These are phyloP conservation scores for Drosophila lacertosa DNA, from an alignment of 1,140 invertebrate genomes.

Conservation along the genomic window DNA sequence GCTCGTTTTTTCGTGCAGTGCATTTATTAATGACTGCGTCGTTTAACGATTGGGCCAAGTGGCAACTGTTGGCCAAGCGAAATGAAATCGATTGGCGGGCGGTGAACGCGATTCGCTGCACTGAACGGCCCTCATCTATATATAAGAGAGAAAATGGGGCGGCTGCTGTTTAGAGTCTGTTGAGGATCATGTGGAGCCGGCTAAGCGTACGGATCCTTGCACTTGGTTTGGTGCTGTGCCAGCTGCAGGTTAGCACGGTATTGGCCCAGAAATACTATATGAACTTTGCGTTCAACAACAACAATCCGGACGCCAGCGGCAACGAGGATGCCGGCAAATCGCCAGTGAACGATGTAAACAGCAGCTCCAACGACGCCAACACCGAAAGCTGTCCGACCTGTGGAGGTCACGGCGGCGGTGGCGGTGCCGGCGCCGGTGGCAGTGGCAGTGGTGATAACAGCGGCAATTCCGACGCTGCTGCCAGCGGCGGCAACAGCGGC, in stretches of 20 bases:
- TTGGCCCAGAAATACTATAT: constrained; percentile 69
- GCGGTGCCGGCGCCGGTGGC: neutral
- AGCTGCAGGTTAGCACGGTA: constrained; percentile 32
- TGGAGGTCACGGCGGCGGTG: too few species aligned
- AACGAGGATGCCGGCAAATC: neutral
- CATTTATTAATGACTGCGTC: constrained; percentile 50
- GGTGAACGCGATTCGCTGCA: constrained; percentile 44
- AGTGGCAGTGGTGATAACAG: neutral
- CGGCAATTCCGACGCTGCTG: neutral
- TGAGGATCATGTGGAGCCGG: constrained; percentile 51
- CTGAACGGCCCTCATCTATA: constrained; percentile 57
- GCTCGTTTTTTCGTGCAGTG: constrained; percentile 36
- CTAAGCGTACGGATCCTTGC: constrained; percentile 59
- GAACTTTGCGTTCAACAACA: constrained; percentile 76
- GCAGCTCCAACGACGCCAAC: neutral
- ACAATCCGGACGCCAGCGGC: constrained; percentile 49
- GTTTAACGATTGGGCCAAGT: constrained; percentile 27
- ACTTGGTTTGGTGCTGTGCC: constrained; percentile 42
- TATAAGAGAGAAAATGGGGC: constrained; percentile 65
- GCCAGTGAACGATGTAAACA: neutral
- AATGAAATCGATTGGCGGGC: constrained; percentile 60
- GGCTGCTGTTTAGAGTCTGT: constrained; percentile 54
- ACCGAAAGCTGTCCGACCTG: too few species aligned
- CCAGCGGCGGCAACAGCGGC: neutral
- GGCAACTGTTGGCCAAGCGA: constrained; percentile 11